These are phyloP conservation scores for Ochotona princeps DNA, from an alignment of 2,113 vertebrate genomes.

Conservation along the genomic window DNA sequence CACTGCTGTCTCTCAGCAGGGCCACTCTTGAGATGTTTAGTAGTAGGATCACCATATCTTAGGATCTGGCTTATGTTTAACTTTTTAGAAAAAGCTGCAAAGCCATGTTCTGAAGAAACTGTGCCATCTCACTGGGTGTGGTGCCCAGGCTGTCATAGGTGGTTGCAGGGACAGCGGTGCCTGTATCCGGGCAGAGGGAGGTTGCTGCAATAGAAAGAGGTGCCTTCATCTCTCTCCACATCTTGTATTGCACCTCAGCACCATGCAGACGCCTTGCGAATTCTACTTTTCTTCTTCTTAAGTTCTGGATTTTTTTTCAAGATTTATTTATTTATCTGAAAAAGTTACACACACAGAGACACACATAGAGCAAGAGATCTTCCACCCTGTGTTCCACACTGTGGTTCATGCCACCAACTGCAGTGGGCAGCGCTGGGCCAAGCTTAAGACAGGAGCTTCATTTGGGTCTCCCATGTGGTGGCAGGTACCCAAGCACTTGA, in stretches of 20 bases:
- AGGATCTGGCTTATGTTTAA: neutral
- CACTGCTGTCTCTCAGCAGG: neutral
- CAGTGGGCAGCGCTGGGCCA: no score
- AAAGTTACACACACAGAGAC: no score
- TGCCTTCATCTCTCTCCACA: neutral
- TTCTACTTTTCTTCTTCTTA: neutral
- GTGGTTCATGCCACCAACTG: no score
- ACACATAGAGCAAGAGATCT: no score
- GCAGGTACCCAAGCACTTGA: no score
- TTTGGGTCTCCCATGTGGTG: no score
- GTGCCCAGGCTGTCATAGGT: neutral
- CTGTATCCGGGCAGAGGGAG: fast-evolving
- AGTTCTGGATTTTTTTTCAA: constrained; percentile 14
- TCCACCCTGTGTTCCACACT: no score
- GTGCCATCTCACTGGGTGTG: neutral
- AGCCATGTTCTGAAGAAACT: neutral
- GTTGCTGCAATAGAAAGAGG: neutral
- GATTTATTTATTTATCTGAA: no score
- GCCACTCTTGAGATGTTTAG: neutral
- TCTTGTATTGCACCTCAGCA: neutral
- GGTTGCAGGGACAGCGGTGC: neutral
- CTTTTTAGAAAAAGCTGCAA: constrained; percentile 35
- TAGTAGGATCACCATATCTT: neutral
- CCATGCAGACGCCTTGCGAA: neutral
- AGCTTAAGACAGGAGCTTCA: no score